phyloP scores from a whole-genome alignment of 2,797 vertebrate genomes.

The Cryptoprocta ferox region DNA sequence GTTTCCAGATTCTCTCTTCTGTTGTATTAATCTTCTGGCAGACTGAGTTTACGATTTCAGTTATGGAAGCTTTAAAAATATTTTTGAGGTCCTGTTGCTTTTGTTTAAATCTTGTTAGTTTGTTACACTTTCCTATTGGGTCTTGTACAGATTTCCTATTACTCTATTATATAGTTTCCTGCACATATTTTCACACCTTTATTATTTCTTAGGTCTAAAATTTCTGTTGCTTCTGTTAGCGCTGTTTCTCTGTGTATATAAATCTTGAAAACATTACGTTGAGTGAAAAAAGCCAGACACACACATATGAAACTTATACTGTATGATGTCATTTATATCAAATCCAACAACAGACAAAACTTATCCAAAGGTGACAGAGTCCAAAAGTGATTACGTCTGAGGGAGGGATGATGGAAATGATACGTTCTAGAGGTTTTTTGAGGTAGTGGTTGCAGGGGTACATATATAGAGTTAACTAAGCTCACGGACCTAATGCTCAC shows the following conservation, averaged over 20 bases:
- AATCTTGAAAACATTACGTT: conserved; percentile 28
- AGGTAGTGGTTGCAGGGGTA: neutral
- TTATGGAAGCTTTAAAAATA: neutral
- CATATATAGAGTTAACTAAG: neutral
- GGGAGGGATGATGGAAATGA: neutral
- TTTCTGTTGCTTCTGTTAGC: neutral
- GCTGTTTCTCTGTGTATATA: neutral
- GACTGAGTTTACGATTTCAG: conserved; percentile 40
- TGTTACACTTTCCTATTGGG: neutral
- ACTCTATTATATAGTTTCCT: neutral
- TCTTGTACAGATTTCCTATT: conserved; percentile 7
- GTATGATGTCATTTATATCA: conserved; percentile 1
- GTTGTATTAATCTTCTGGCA: conserved; percentile 19
- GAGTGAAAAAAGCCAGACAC: neutral
- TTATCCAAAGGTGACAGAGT: neutral
- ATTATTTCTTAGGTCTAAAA: neutral
- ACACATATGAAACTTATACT: neutral
- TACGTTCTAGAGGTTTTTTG: neutral
- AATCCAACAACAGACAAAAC: neutral
- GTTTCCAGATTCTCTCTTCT: conserved; percentile 43
- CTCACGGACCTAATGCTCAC: neutral
- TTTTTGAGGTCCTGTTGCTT: conserved; percentile 38
- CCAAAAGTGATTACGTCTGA: neutral
- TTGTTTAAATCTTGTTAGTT: conserved; percentile 26
- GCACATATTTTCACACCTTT: neutral